Conservation (phyloP, 2,113 vertebrate genomes). For the Archilochus colubris region DNA sequence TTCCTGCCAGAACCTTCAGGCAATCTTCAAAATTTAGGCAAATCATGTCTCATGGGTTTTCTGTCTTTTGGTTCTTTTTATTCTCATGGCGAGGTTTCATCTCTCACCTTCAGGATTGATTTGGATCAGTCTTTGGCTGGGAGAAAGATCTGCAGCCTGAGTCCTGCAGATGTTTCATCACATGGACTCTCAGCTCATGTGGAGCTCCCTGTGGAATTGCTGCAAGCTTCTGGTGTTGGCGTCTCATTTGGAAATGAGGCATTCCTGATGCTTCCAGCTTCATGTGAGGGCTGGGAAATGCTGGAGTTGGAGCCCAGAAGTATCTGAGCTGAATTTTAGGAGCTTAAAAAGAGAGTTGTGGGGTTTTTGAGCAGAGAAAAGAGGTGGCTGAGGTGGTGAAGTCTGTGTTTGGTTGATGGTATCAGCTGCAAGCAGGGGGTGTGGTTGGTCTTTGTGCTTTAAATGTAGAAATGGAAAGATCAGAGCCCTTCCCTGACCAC, state of each 20-base stretch:
- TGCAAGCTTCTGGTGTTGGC: background rate
- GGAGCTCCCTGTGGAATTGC: background rate
- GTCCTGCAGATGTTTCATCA: background rate
- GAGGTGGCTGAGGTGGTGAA: background rate
- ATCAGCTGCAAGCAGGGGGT: accelerated
- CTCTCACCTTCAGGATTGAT: background rate
- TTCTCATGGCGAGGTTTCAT: background rate
- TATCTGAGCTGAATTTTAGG: background rate
- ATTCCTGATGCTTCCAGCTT: background rate
- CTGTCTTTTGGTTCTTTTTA: background rate
- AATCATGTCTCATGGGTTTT: background rate
- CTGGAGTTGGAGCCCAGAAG: background rate
- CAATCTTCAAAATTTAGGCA: background rate
- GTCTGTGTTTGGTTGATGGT: accelerated
- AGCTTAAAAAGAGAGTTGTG: background rate
- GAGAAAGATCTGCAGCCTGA: background rate
- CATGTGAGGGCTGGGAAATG: background rate
- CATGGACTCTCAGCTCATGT: too few relatives aligned
- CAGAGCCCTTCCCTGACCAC: accelerated
- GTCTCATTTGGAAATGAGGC: background rate
- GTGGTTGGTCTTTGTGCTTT: background rate
- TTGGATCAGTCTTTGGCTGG: background rate
- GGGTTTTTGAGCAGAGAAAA: background rate
- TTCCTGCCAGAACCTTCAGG: background rate
- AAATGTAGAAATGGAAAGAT: background rate